Conservation (phyloP, 1,140 invertebrate species). For the Heliconius eleuchia region DNA sequence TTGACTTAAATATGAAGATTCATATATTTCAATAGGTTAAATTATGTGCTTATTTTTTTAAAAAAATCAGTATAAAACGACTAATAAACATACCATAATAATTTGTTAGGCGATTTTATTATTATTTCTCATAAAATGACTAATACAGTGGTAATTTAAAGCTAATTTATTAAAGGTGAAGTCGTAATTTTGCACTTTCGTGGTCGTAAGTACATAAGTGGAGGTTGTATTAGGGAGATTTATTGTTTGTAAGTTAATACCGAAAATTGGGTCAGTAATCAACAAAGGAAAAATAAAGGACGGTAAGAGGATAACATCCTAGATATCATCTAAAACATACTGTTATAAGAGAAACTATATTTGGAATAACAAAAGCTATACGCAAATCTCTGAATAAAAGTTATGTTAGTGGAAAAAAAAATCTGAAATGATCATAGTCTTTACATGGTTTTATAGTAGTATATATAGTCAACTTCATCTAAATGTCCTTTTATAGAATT, state of each 20-base stretch:
- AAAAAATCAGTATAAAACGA: not conserved
- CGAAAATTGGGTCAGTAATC: not conserved
- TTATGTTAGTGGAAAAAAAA: too few species aligned
- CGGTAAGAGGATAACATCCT: not conserved
- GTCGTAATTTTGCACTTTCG: not conserved
- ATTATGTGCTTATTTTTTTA: too few species aligned
- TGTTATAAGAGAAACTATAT: not conserved
- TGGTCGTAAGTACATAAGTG: not conserved
- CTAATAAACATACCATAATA: not conserved
- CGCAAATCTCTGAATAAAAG: too few species aligned
- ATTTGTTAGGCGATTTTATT: not conserved
- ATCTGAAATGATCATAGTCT: too few species aligned
- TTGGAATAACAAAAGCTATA: too few species aligned
- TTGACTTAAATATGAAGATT: too few species aligned
- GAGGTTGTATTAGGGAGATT: not conserved
- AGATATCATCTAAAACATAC: not conserved
- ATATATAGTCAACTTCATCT: too few species aligned
- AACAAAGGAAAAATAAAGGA: constrained; percentile 5
- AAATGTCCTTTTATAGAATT: too few species aligned
- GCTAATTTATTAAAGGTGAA: constrained; percentile 6
- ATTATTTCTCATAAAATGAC: not conserved
- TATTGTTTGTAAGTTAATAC: not conserved
- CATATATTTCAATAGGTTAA: too few species aligned
- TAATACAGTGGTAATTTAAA: not conserved
- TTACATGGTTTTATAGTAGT: too few species aligned